Percentiles rank a stretch among this genome's conserved stretches.
phyloP scores from a whole-genome alignment of 2,113 vertebrate genomes.

The Sorex fumeus region DNA sequence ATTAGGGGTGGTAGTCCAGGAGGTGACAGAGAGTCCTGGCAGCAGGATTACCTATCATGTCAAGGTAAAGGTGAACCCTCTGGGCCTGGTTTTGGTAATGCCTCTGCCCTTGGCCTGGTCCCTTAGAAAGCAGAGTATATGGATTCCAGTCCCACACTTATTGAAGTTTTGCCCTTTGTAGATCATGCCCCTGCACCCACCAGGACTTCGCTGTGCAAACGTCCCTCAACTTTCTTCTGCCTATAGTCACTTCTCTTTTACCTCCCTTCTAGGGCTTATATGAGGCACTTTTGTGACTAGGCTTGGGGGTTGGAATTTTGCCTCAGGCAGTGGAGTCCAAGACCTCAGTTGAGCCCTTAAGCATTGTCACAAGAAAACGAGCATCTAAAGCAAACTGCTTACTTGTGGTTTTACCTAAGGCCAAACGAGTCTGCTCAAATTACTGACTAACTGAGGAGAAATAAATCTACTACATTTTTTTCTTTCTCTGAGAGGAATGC shows the following conservation, averaged over 20 bases:
- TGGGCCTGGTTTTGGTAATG: background rate
- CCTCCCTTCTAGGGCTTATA: background rate
- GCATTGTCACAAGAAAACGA: background rate
- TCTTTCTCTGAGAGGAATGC: background rate
- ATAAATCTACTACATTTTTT: background rate
- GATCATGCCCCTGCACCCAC: too few species aligned
- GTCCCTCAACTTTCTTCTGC: background rate
- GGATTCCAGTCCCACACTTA: background rate
- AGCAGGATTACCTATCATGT: background rate
- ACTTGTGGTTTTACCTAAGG: background rate
- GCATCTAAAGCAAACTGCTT: background rate
- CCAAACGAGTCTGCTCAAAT: background rate
- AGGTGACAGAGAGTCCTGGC: background rate
- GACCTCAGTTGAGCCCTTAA: background rate
- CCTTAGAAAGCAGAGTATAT: accelerated
- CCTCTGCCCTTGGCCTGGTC: background rate
- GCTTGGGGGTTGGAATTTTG: background rate
- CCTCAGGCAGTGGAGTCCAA: background rate
- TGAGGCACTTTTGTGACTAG: accelerated
- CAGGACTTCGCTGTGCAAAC: background rate
- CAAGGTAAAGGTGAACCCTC: background rate
- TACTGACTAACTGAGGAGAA: background rate
- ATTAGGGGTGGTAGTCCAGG: accelerated
- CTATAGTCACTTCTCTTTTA: accelerated
- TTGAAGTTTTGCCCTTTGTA: background rate